A percentile compares a stretch with the other conserved stretches of the same genome.
Conservation (phyloP, 2,113 vertebrate species). For the Muscicapa adusta region DNA sequence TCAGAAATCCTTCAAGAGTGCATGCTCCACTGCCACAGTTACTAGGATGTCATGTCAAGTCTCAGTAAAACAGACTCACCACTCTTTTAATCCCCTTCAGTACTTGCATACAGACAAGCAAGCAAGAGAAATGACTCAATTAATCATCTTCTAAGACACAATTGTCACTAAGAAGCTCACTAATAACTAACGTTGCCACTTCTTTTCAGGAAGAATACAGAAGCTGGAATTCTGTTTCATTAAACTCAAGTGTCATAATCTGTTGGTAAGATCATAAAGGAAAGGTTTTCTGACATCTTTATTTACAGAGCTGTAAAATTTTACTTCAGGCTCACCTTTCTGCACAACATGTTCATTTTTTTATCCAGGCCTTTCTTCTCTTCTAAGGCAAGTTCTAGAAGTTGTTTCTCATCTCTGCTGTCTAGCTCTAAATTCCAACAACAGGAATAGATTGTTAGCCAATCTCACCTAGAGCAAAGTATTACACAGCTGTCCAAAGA, state of each 20-base stretch:
- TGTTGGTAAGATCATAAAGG: neutral
- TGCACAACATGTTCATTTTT: slow-evolving; percentile 69
- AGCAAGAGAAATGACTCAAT: neutral
- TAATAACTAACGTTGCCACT: neutral
- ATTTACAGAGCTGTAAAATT: neutral
- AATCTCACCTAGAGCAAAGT: neutral
- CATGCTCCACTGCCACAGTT: neutral
- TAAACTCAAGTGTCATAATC: neutral
- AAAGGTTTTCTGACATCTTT: neutral
- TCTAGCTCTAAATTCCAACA: slow-evolving; percentile 61
- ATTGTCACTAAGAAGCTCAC: neutral
- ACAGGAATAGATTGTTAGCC: slow-evolving; percentile 21
- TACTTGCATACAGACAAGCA: neutral
- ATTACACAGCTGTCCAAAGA: neutral
- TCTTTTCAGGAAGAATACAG: neutral
- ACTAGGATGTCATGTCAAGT: neutral
- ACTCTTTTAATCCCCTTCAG: neutral
- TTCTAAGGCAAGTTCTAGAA: slow-evolving; percentile 81
- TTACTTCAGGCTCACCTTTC: slow-evolving; percentile 72
- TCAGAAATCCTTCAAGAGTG: neutral
- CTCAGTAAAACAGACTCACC: neutral
- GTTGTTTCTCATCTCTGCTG: slow-evolving; percentile 77
- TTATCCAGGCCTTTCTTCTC: slow-evolving; percentile 77
- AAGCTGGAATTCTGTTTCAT: neutral
- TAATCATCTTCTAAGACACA: neutral